These are phyloP conservation scores for Rhagoletis pomonella DNA, from an alignment of 1,140 invertebrate species.

Conservation along the genomic window DNA sequence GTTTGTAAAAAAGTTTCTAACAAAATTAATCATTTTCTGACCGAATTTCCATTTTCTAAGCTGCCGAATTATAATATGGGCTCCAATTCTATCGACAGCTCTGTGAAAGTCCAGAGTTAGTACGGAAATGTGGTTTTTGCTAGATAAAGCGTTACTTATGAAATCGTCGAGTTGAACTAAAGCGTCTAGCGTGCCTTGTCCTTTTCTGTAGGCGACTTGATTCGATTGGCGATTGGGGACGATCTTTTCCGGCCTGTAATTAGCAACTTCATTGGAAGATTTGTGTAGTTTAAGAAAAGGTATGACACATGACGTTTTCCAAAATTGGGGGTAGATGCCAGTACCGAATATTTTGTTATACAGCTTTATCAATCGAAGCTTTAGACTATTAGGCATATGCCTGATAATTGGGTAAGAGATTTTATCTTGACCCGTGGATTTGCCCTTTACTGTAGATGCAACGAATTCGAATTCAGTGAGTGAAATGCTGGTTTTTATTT, in stretches of 20 bases:
- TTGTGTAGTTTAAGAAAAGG: constrained; percentile 6
- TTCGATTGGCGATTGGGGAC: too few relatives aligned
- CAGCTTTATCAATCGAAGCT: neutral
- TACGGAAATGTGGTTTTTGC: too few relatives aligned
- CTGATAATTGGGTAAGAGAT: neutral
- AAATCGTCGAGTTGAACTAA: too few relatives aligned
- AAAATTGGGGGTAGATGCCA: neutral
- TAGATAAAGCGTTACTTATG: too few relatives aligned
- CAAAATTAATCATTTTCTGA: neutral
- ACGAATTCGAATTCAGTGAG: too few relatives aligned
- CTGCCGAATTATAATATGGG: neutral
- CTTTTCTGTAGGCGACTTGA: too few relatives aligned
- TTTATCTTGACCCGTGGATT: neutral
- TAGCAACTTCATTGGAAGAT: neutral
- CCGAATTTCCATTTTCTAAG: neutral
- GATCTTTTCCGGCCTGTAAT: neutral
- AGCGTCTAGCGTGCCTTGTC: too few relatives aligned
- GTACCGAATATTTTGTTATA: neutral
- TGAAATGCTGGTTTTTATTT: too few relatives aligned
- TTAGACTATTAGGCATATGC: neutral
- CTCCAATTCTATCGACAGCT: too few relatives aligned
- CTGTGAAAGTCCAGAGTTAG: too few relatives aligned
- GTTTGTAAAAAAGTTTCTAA: neutral
- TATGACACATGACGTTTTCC: neutral
- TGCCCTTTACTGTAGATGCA: too few relatives aligned